Evolutionary conservation across 2,113 vertebrate genomes (phyloP).

Genomic region (Neotragus pygmaeus): DNA sequence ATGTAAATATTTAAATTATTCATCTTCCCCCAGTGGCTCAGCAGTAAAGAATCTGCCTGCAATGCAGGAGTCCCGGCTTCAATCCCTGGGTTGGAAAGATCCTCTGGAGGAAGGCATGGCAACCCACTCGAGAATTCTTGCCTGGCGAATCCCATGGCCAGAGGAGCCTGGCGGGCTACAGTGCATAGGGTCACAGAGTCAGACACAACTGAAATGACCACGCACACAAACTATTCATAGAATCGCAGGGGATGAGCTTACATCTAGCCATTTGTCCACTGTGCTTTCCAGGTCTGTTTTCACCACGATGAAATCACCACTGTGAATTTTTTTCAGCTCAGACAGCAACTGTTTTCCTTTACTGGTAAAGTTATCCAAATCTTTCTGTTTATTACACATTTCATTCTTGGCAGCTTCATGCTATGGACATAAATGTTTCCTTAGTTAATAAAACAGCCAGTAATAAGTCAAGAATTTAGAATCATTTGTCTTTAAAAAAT

Average conservation of each 20-base stretch:
- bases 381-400: conserved; percentile 87
- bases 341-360: conserved; percentile 89
- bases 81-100: background rate
- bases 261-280: conserved; percentile 93
- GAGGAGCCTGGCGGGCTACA: background rate
- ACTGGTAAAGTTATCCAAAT: conserved; percentile 90
- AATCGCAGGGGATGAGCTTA: conserved; percentile 73
- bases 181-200: background rate
- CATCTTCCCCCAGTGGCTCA: background rate
- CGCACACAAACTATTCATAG: accelerated
- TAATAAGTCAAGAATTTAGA: background rate
- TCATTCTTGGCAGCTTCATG: conserved; percentile 87
- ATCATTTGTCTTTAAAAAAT: background rate
- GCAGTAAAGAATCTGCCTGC: background rate
- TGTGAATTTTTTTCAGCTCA: conserved; percentile 87
- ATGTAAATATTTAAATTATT: background rate
- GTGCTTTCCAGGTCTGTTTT: conserved; percentile 86
- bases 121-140: background rate
- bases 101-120: background rate
- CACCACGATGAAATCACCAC: conserved; percentile 77
- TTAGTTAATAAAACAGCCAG: conserved; percentile 62
- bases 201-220: background rate
- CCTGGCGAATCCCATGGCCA: background rate
- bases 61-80: background rate
- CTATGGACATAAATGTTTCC: conserved; percentile 80